Evolutionary conservation across 2,113 vertebrate species (phyloP).

Genomic region (Suricata suricatta): DNA sequence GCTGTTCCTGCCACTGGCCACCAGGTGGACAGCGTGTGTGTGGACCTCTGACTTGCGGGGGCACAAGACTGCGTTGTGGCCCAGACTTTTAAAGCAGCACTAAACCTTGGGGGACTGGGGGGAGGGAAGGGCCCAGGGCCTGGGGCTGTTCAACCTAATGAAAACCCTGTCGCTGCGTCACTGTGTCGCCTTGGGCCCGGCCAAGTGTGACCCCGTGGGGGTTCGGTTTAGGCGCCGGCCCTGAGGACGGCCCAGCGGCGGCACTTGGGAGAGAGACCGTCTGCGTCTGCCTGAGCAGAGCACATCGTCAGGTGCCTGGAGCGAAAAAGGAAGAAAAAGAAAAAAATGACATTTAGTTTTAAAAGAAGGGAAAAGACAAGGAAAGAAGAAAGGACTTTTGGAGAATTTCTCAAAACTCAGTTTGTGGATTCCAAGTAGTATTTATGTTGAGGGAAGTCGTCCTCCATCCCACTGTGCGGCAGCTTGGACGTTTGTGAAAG

Average conservation of each 20-base stretch:
- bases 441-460: slow-evolving; percentile 80
- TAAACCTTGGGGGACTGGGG: slow-evolving; percentile 83
- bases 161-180: slow-evolving; percentile 86
- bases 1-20: slow-evolving; percentile 77
- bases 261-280: slow-evolving; percentile 72
- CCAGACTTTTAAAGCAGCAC: slow-evolving; percentile 86
- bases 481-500: slow-evolving; percentile 76
- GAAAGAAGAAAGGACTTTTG: slow-evolving; percentile 68
- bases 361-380: slow-evolving; percentile 63
- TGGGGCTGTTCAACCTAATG: slow-evolving; percentile 82
- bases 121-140: slow-evolving; percentile 83
- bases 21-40: slow-evolving; percentile 84
- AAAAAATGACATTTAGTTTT: slow-evolving; percentile 64
- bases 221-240: slow-evolving; percentile 63
- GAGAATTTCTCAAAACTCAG: slow-evolving; percentile 73
- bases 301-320: slow-evolving; percentile 78
- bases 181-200: slow-evolving; percentile 84
- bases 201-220: slow-evolving; percentile 75
- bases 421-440: slow-evolving; percentile 77
- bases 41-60: slow-evolving; percentile 84
- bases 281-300: slow-evolving; percentile 84
- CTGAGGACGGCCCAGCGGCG: slow-evolving; percentile 70
- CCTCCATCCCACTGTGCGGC: slow-evolving; percentile 80
- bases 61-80: slow-evolving; percentile 81
- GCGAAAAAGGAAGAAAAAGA: slow-evolving; percentile 66